phyloP scores from a whole-genome alignment of 2,797 vertebrate genomes.

The Acipenser ruthenus region DNA sequence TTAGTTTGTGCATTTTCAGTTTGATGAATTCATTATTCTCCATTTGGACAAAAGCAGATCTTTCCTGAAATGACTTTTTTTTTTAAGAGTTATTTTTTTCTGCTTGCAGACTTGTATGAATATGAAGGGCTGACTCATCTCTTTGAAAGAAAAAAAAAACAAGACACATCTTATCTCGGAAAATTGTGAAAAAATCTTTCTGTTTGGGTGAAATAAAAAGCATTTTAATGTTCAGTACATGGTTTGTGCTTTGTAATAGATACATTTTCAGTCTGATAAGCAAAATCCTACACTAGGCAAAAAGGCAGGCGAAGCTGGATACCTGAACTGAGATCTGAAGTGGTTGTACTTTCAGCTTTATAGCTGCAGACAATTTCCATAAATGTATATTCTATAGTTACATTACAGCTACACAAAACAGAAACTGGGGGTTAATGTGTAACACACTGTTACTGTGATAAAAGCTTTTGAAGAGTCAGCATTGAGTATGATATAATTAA shows the following conservation, averaged over 20 bases:
- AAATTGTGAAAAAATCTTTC: slow-evolving; percentile 61
- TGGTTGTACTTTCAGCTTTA: no score
- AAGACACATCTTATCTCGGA: slow-evolving; percentile 55
- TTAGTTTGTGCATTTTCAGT: slow-evolving; percentile 60
- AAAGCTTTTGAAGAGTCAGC: no score
- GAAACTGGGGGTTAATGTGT: no score
- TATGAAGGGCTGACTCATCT: slow-evolving; percentile 59
- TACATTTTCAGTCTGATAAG: slow-evolving; percentile 65
- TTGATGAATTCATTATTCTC: slow-evolving; percentile 67
- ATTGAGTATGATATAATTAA: no score
- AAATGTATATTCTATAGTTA: no score
- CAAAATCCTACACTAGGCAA: slow-evolving; percentile 46
- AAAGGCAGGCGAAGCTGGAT: slow-evolving; percentile 37
- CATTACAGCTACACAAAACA: no score
- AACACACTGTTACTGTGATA: no score
- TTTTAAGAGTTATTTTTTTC: slow-evolving; percentile 19
- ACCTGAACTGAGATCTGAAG: slow-evolving; percentile 36
- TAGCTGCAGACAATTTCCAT: no score
- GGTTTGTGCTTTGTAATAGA: slow-evolving; percentile 48
- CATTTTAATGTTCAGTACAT: slow-evolving; percentile 34
- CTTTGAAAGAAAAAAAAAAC: slow-evolving; percentile 44
- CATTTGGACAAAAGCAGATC: slow-evolving; percentile 32
- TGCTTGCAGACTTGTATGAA: slow-evolving; percentile 39
- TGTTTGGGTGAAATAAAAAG: slow-evolving; percentile 47
- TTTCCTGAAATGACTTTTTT: slow-evolving; percentile 32